A percentile compares a stretch with the other conserved stretches of the same genome.
phyloP scores from a whole-genome alignment of 2,888 invertebrate species.

The Temnothorax rugatulus region DNA sequence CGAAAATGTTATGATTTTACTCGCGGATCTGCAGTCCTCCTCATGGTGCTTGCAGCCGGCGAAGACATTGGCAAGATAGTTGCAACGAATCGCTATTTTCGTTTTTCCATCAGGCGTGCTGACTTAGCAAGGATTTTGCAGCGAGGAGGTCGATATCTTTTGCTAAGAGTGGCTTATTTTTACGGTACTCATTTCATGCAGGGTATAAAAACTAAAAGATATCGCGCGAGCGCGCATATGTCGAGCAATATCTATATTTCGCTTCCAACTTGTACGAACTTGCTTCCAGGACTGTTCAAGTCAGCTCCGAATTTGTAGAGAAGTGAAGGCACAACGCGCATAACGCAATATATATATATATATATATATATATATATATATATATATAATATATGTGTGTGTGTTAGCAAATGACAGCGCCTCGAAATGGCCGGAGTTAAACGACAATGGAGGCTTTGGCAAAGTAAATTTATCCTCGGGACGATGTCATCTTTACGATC shows the following conservation, averaged over 20 bases:
- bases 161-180: slow-evolving; percentile 17
- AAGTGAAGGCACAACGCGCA: background rate
- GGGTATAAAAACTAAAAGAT: background rate
- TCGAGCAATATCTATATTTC: slow-evolving; percentile 12
- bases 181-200: background rate
- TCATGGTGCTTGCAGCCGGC: background rate
- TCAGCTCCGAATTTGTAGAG: background rate
- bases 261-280: background rate
- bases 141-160: background rate
- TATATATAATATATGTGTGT: background rate
- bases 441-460: background rate
- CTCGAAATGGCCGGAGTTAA: background rate
- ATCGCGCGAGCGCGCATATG: background rate
- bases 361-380: background rate
- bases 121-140: background rate
- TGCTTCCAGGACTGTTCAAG: background rate
- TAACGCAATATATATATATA: background rate
- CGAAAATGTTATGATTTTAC: slow-evolving; percentile 7
- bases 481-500: slow-evolving; percentile 32
- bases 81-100: background rate
- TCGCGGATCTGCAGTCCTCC: background rate
- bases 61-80: background rate
- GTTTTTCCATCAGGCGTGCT: background rate
- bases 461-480: slow-evolving; percentile 12
- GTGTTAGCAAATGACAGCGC: background rate